A percentile compares a stretch with the other conserved stretches of the same genome.
phyloP scores from a whole-genome alignment of 2,113 vertebrate species.

The Muntiacus reevesi region DNA sequence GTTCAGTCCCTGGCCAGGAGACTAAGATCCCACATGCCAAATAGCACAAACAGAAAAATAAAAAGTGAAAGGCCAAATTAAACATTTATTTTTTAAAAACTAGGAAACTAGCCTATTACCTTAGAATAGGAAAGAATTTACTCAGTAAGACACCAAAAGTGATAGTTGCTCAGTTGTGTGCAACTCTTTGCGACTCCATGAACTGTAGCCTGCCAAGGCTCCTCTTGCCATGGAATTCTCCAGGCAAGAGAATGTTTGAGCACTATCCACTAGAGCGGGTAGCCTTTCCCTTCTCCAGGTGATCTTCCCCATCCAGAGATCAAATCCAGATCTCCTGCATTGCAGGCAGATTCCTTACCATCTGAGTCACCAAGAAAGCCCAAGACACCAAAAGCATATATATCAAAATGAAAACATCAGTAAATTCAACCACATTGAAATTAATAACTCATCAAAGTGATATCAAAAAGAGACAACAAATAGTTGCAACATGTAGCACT shows the following conservation, averaged over 20 bases:
- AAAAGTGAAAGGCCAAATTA: neutral
- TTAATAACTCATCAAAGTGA: neutral
- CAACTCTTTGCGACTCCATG: rapidly evolving
- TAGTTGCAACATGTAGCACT: neutral
- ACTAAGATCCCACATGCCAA: neutral
- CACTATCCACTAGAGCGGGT: neutral
- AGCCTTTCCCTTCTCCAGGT: neutral
- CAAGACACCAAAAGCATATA: neutral
- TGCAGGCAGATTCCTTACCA: neutral
- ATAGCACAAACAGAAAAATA: neutral
- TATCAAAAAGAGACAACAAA: neutral
- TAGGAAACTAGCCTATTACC: neutral
- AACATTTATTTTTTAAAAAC: neutral
- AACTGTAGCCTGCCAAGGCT: neutral
- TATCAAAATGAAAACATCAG: neutral
- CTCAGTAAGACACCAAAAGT: neutral
- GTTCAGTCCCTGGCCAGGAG: neutral
- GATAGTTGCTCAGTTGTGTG: neutral
- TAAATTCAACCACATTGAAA: neutral
- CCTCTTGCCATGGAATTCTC: neutral
- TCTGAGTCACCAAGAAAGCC: neutral
- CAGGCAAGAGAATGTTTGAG: neutral
- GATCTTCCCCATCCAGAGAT: neutral
- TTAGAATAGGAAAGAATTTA: neutral
- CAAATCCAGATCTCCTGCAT: neutral